Evolutionary conservation across 2,797 vertebrate species (phyloP).

Genomic region (Chromis chromis): DNA sequence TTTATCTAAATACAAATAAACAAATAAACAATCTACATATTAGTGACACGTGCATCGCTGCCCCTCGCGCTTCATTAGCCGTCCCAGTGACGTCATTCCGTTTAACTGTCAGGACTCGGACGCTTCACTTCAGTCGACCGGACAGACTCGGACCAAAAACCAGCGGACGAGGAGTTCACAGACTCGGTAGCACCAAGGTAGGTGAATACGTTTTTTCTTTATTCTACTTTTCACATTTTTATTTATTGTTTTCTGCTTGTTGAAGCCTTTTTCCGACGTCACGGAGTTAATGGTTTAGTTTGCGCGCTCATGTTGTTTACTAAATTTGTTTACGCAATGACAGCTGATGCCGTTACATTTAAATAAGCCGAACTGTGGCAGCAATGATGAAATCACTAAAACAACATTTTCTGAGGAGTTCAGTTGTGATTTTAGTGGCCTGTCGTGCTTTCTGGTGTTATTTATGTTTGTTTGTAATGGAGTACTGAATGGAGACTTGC

Average conservation of each 20-base stretch:
- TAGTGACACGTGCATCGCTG: too few species aligned
- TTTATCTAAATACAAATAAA: too few species aligned
- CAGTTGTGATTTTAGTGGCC: background rate
- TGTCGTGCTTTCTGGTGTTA: background rate
- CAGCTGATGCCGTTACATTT: conserved; percentile 1
- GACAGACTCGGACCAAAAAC: conserved; percentile 50
- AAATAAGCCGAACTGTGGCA: background rate
- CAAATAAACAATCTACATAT: too few species aligned
- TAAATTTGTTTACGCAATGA: conserved; percentile 30
- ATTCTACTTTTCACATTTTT: background rate
- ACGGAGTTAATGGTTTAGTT: background rate
- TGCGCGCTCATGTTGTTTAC: conserved; percentile 34
- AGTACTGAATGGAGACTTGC: background rate
- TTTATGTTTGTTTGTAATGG: background rate
- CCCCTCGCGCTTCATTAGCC: background rate
- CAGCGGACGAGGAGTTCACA: conserved; percentile 7
- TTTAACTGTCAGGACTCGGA: conserved; percentile 71
- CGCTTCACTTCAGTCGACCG: conserved; percentile 38
- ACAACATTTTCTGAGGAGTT: background rate
- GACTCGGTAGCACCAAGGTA: conserved; percentile 54
- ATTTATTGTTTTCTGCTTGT: background rate
- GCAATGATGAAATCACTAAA: background rate
- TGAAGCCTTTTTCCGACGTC: background rate
- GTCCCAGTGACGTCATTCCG: conserved; percentile 75
- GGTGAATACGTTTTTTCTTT: too few species aligned